Conservation (phyloP, 2,888 invertebrate genomes). For the Eucera pruinosa region DNA sequence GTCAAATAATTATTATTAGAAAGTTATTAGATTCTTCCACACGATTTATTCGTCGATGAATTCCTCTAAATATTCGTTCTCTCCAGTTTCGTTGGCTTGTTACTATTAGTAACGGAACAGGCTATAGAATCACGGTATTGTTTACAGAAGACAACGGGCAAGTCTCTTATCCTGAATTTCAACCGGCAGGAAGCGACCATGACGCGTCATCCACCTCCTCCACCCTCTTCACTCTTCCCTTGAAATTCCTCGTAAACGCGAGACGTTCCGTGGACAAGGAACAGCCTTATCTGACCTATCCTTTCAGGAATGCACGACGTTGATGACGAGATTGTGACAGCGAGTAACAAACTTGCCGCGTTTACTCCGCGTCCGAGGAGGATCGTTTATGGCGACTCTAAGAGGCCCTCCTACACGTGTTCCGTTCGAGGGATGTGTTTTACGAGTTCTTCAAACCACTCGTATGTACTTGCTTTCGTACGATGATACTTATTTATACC, state of each 20-base stretch:
- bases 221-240: background rate
- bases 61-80: too few relatives aligned
- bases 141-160: too few relatives aligned
- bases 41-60: too few relatives aligned
- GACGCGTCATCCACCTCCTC: conserved; percentile 21
- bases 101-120: too few relatives aligned
- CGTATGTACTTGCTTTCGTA: background rate
- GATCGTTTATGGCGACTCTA: background rate
- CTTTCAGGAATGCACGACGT: conserved; percentile 4
- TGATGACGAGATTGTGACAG: conserved; percentile 38
- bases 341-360: conserved; percentile 16
- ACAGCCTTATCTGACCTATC: conserved; percentile 6
- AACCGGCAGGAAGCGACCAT: conserved; percentile 24
- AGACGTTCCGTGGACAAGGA: background rate
- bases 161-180: conserved; percentile 34
- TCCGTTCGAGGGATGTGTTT: conserved; percentile 14
- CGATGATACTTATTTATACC: conserved; percentile 22
- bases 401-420: conserved; percentile 6
- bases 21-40: too few relatives aligned
- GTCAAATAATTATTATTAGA: too few relatives aligned
- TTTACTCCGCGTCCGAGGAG: background rate
- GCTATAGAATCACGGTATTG: too few relatives aligned
- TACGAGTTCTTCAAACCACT: conserved; percentile 4
- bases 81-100: too few relatives aligned
- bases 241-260: conserved; percentile 36